Percentiles rank a stretch among this genome's conserved stretches.
Conservation (phyloP, 2,797 vertebrate genomes). For the Zenarchopterus dispar region DNA sequence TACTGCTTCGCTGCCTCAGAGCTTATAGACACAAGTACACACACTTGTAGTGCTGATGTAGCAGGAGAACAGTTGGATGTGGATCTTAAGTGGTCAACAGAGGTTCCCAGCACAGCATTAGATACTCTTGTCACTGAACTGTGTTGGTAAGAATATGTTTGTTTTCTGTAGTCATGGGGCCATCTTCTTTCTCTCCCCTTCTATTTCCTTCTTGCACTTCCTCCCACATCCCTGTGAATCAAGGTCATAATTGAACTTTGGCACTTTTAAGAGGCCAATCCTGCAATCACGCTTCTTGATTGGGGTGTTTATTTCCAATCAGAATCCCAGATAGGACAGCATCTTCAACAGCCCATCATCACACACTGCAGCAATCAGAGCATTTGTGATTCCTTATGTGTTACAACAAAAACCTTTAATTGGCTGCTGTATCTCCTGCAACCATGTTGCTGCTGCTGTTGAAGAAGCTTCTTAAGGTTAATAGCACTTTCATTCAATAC, state of each 20-base stretch:
- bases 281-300: constrained; percentile 75
- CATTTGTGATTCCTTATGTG: constrained; percentile 57
- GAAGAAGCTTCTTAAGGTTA: constrained; percentile 36
- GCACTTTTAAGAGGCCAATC: constrained; percentile 36
- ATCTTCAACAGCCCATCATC: constrained; percentile 41
- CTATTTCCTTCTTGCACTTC: background rate
- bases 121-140: constrained; percentile 18
- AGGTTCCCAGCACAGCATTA: constrained; percentile 38
- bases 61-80: constrained; percentile 4
- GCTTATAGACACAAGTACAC: constrained; percentile 41
- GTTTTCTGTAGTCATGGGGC: background rate
- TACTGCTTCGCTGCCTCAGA: constrained; percentile 21
- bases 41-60: constrained; percentile 1
- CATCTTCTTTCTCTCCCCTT: background rate
- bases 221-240: constrained; percentile 23
- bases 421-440: constrained; percentile 35
- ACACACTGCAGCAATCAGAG: constrained; percentile 66
- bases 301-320: constrained; percentile 71
- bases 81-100: constrained; percentile 51
- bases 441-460: constrained; percentile 13
- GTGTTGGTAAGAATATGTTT: background rate
- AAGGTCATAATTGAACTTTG: constrained; percentile 60
- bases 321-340: constrained; percentile 49
- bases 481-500: constrained; percentile 26
- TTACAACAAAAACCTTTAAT: constrained; percentile 62